Base-by-base conservation (phyloP, 2,888 invertebrate genomes). In the Epistrophe eligans region DNA sequence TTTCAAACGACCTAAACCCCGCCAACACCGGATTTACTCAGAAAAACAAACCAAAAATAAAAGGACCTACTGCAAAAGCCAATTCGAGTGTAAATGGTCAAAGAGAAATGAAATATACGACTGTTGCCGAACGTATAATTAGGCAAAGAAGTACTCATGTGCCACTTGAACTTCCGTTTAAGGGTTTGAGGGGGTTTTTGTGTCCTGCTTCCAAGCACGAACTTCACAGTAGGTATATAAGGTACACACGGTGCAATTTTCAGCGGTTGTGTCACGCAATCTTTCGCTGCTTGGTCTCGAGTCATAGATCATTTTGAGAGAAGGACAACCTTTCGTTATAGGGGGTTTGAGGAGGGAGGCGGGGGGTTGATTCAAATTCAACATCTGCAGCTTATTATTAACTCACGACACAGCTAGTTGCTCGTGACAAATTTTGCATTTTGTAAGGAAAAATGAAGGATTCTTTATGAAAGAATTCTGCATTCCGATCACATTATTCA, bases 91-190 rank as follows among this genome's bases (percentile, higher is more conserved):
- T 66, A 80, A 79, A 84, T 73, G 73, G 60, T 74, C 62, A 40
- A 82, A 82, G 79, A 67, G 70, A 60, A 79, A 58, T 79, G 50
- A 71, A 79, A 76, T 79, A 71, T 76, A 66, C 83, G 79, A 83
- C 79, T 87, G 57, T 76, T 76, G 87, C 40, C 74, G 79, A 83
- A 79, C 74, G 83, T 87, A 72, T 87, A 87, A 87, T 87, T 87
- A 87, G 87, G 83, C 70, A 87, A 72, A 83, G 83, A 73, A 83
- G 79, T 83, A 83, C 87, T 83, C 83, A 88, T 80, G 88, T 88
- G 88, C 87, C 88, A 87, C 88, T 88, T 83, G 79, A 87, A 88
- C 77, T 80, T 88, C 88, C 88, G 82, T 73, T 60, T 35, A 45
- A 24, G 58, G 43, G 32, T 28, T 45, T 43, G 40, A 28, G 32